These are phyloP conservation scores for Xyrichtys novacula DNA, from an alignment of 2,797 vertebrate species.

Conservation along the genomic window DNA sequence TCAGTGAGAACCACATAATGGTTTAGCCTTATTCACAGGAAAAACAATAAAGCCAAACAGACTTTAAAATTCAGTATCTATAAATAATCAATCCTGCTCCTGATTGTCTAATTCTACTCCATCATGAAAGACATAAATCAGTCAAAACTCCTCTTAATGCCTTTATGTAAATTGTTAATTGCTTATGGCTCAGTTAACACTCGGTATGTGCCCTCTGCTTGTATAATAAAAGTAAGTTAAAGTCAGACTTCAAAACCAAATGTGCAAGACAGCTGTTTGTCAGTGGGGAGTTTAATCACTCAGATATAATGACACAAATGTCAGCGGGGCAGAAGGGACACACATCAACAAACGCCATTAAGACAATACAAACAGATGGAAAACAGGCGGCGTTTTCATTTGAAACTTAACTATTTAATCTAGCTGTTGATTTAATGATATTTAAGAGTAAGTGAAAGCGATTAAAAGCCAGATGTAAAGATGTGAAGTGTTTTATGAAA, in stretches of 20 bases:
- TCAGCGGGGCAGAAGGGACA: constrained; percentile 38
- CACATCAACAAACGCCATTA: constrained; percentile 39
- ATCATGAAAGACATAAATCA: too few species aligned
- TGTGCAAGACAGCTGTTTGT: constrained; percentile 37
- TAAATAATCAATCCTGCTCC: too few species aligned
- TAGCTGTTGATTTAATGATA: constrained; percentile 23
- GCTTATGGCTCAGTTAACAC: neutral
- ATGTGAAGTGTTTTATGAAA: constrained; percentile 12
- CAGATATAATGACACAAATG: constrained; percentile 40
- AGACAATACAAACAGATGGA: constrained; percentile 44
- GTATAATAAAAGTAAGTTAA: constrained; percentile 2
- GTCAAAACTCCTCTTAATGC: neutral
- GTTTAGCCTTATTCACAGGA: too few species aligned
- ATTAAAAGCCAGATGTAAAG: constrained; percentile 15
- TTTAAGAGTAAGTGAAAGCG: constrained; percentile 18
- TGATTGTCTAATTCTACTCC: too few species aligned
- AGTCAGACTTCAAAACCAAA: constrained; percentile 8
- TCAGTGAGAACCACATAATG: too few species aligned
- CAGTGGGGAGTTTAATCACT: constrained; percentile 25
- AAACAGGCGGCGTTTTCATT: constrained; percentile 21
- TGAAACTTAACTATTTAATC: constrained; percentile 14
- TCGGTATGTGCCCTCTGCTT: constrained; percentile 2
- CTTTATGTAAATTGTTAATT: neutral
- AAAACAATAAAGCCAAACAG: too few species aligned
- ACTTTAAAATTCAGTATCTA: too few species aligned